Evolutionary conservation across 1,140 invertebrate species (phyloP), one percentile per base, ranked within the genome.

Genomic region (Magallana gigas): DNA sequence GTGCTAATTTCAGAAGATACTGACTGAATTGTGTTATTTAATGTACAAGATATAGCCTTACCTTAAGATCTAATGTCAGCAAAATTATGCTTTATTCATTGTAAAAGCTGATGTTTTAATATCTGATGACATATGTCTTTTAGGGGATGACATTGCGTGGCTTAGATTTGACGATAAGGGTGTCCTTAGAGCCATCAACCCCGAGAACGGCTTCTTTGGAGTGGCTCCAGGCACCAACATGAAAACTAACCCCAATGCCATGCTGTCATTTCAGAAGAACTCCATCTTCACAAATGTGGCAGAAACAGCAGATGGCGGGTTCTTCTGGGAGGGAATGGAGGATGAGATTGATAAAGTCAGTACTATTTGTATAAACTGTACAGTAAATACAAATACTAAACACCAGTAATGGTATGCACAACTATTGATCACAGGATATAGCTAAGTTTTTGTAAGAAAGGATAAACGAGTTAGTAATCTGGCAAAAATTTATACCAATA

Each of bases 251-350:
- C 98, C 98, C 0, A 99, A 98, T 93, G 99, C 99, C 9, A 99
- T 99, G 98, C 96, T 96, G 76, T 98, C 98, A 0, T 97, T 99
- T 86, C 97, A 98, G 93, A 96, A 96, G 90, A 98, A 99, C 95
- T 98, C 98, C 0, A 96, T 99, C 60, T 99, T 99, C 95, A 99
- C 99, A 0, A 99, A 99, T 94, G 98, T 99, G n/a, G 99, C 98
- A 0, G 96, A 97, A 91, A 99, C 99, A 0, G 97, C 96, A 62
- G 98, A 99, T 93, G 99, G 99, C 11, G 92, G 92, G 1, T 93
- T 92, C 86, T 96, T 91, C 91, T 99, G 99, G 99, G 99, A 99
- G 95, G 99, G 99, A 11, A 96, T 99, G 96, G 98, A 98, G 93
- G 96, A 97, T 91, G 97, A 98, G 93, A 92, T 97, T 36, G 89